Evolutionary conservation across 2,888 invertebrate genomes (phyloP).

Genomic region (Encarsia formosa): DNA sequence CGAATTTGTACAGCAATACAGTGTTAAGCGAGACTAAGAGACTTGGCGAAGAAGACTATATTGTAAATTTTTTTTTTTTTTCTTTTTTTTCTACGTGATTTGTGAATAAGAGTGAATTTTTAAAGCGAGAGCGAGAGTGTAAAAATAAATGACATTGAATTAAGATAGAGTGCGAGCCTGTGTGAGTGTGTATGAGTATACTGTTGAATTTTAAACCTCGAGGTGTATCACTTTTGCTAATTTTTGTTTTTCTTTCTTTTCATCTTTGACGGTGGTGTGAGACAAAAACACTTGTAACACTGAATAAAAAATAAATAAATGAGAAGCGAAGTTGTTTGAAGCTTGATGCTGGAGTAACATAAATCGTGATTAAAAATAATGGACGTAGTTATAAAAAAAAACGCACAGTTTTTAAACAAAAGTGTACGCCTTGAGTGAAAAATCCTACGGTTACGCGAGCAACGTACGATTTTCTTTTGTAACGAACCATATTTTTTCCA

Average conservation of each 20-base stretch:
- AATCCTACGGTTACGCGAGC: conserved; percentile 25
- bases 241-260: conserved; percentile 3
- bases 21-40: conserved; percentile 34
- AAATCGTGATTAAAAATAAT: too few relatives aligned
- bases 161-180: neutral
- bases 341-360: too few relatives aligned
- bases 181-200: neutral
- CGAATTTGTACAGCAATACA: conserved; percentile 26
- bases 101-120: neutral
- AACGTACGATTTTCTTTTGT: conserved; percentile 23
- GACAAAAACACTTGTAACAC: too few relatives aligned
- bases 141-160: conserved; percentile 3
- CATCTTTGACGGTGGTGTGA: conserved; percentile 9
- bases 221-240: conserved; percentile 19
- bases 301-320: too few relatives aligned
- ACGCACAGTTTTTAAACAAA: too few relatives aligned
- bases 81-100: neutral
- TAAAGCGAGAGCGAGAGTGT: conserved; percentile 1
- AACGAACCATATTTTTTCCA: conserved; percentile 16
- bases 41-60: conserved; percentile 34
- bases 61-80: conserved; percentile 29
- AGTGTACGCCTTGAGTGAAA: conserved; percentile 20
- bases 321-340: too few relatives aligned
- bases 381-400: too few relatives aligned
- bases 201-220: conserved; percentile 23